phyloP scores from a whole-genome alignment of 2,888 invertebrate genomes.

The Lamellibrachia satsuma region DNA sequence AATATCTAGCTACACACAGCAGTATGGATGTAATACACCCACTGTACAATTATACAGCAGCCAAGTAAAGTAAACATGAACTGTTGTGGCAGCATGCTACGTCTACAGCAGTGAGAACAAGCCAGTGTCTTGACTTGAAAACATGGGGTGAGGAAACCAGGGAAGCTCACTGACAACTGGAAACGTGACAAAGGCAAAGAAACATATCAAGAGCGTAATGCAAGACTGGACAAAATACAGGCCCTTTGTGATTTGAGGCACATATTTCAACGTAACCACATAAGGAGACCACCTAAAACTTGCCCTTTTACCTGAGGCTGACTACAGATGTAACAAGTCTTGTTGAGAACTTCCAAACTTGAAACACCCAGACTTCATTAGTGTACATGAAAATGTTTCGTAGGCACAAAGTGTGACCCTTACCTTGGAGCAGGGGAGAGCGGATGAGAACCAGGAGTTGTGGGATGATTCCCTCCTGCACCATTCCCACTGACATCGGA shows the following conservation, averaged over 20 bases:
- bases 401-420: background rate
- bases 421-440: conserved; percentile 87
- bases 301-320: background rate
- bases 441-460: conserved; percentile 85
- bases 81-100: background rate
- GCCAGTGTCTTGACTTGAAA: too few species aligned
- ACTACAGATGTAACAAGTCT: background rate
- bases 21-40: too few species aligned
- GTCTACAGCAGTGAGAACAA: background rate
- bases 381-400: background rate
- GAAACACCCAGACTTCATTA: background rate
- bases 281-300: background rate
- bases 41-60: too few species aligned
- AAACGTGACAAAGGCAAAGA: too few species aligned
- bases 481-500: conserved; percentile 54
- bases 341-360: background rate
- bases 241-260: too few species aligned
- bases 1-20: too few species aligned
- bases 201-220: too few species aligned
- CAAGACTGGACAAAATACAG: too few species aligned
- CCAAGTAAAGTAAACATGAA: too few species aligned
- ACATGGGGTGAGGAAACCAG: too few species aligned
- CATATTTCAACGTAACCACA: too few species aligned
- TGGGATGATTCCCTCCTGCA: conserved; percentile 58
- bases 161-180: too few species aligned